A percentile compares a stretch with the other conserved stretches of the same genome.
phyloP scores from a whole-genome alignment of 1,140 invertebrate genomes.

The Polypedilum pembai region DNA sequence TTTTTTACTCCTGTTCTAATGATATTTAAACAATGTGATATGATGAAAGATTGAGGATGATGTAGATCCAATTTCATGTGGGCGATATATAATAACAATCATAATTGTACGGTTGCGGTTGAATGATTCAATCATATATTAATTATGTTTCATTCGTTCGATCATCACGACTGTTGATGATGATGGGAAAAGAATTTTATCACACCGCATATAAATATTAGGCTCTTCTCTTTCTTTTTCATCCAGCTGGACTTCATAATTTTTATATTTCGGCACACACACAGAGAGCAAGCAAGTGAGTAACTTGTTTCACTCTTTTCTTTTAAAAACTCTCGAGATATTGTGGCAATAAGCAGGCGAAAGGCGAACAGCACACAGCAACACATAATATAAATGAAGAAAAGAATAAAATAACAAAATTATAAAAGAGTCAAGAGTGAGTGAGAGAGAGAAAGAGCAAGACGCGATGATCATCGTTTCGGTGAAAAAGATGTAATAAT shows the following conservation, averaged over 20 bases:
- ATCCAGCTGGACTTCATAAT: conserved; percentile 4
- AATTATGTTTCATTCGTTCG: neutral
- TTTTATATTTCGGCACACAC: conserved; percentile 1
- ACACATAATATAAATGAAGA: neutral
- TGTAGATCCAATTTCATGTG: conserved; percentile 17
- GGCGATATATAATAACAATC: neutral
- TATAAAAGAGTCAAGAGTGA: neutral
- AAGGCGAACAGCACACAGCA: conserved; percentile 1
- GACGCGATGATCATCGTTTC: conserved; percentile 25
- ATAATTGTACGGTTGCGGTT: conserved; percentile 6
- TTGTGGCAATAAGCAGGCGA: conserved; percentile 15
- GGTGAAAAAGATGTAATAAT: conserved; percentile 28
- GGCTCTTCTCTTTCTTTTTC: neutral
- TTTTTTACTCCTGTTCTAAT: neutral
- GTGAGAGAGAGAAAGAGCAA: neutral
- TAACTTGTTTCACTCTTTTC: neutral
- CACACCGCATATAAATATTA: neutral
- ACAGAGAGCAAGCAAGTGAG: neutral
- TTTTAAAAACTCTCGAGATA: neutral
- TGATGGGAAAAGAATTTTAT: conserved; percentile 19
- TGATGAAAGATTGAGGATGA: conserved; percentile 16
- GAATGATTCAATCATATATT: neutral
- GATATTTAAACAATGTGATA: neutral
- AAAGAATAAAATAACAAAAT: neutral
- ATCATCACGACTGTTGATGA: neutral